Conservation (phyloP, 2,113 vertebrate genomes). For the Lepus europaeus region DNA sequence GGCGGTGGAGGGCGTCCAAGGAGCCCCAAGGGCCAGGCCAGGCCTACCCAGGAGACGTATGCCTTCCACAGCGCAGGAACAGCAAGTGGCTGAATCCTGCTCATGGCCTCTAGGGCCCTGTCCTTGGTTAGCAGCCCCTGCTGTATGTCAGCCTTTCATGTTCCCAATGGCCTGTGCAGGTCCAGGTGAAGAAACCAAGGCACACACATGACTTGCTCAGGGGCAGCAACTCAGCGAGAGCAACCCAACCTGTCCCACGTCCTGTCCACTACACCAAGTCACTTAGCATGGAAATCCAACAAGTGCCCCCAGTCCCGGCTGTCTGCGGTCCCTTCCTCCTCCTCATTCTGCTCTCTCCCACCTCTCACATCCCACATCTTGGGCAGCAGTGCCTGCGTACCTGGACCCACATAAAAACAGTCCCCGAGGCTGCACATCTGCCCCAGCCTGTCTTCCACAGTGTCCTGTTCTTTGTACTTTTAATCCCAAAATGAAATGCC, state of each 20-base stretch:
- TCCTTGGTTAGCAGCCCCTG: neutral
- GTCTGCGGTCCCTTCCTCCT: neutral
- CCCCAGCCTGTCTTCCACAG: neutral
- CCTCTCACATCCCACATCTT: neutral
- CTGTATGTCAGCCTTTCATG: neutral
- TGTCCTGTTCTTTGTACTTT: slow-evolving; percentile 36
- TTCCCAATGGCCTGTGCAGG: neutral
- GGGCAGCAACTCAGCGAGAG: neutral
- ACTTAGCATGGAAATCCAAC: neutral
- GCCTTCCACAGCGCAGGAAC: neutral
- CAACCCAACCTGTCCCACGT: neutral
- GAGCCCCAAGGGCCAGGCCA: neutral
- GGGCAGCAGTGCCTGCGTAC: neutral
- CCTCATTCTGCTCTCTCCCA: neutral
- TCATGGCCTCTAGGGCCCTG: fast-evolving
- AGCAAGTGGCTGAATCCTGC: neutral
- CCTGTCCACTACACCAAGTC: fast-evolving
- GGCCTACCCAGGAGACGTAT: neutral
- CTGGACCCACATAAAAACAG: neutral
- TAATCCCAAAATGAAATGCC: slow-evolving; percentile 37
- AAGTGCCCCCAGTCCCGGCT: fast-evolving
- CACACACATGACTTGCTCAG: neutral
- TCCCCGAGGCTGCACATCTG: no score
- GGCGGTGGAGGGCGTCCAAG: neutral
- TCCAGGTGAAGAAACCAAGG: neutral